Evolutionary conservation across 2,797 vertebrate species (phyloP), one percentile per base, ranked within the genome.

Genomic region (Neostethus bicornis): DNA sequence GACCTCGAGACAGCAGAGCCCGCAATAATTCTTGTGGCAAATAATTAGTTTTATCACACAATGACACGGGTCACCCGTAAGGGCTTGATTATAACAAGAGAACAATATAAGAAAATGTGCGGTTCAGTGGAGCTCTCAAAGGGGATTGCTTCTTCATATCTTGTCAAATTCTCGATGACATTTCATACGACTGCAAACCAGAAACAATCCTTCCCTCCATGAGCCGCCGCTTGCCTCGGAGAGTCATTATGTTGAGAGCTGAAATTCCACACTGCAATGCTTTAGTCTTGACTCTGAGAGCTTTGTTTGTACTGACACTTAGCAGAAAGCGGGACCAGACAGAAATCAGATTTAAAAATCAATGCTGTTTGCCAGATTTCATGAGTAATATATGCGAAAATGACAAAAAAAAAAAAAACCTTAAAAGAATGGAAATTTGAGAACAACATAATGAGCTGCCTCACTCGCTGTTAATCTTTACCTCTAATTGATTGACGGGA

Each of bases 21-120:
- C 47, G 74, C 75, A 79, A 77, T 87, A 85, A 83, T 83, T 87
- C 76, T 81, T 62, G 54, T 76, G 73, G 77, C 76, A 87, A 90
- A 90, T 90, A 90, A 92, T 91, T 90, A 86, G 85, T 88, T 90
- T 87, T 86, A 90, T 89, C 87, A 77, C 79, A 88, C 85, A 88
- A 87, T 80, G 85, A 87, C 82, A 89, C 28, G 81, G 85, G 86
- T 91, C 83, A 85, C 68, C 80, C 78, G 62, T 70, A 76, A 88
- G 85, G 82, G 81, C 75, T 66, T 69, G 71, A 81, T 87, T 81
- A 82, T 80, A 85, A 86, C 83, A 75, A 70, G 80, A 77, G 80
- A 90, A 90, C 83, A 90, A 89, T 85, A 83, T 87, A 78, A 81
- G 71, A 85, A 85, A 87, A 87, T 85, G 81, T 85, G 83, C 64